A percentile compares a stretch with the other conserved stretches of the same genome.
Conservation (phyloP, 1,140 invertebrate species). For the Eriosoma lanigerum region DNA sequence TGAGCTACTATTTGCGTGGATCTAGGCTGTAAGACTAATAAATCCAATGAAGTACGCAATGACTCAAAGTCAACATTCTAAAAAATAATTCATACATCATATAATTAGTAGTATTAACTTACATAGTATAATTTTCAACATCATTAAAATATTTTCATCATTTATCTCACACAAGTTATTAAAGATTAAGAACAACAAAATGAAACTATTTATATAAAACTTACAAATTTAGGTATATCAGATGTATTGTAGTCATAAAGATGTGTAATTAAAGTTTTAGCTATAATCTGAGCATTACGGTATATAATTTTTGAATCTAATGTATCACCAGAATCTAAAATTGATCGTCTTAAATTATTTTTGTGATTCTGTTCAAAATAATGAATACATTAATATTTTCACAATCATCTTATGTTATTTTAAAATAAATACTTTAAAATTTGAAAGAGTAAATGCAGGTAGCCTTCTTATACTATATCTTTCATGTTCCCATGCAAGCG, state of each 20-base stretch:
- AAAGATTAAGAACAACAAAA: neutral
- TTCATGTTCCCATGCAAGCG: conserved; percentile 96
- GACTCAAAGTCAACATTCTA: conserved; percentile 74
- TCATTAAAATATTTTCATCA: too few species aligned
- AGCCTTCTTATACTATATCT: conserved; percentile 89
- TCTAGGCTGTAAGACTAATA: conserved; percentile 71
- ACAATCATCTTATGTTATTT: too few species aligned
- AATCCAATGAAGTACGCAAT: conserved; percentile 73
- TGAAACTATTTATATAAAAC: neutral
- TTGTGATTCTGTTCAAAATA: conserved; percentile 61
- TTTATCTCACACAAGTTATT: too few species aligned
- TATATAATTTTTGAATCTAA: conserved; percentile 66
- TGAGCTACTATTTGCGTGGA: conserved; percentile 72
- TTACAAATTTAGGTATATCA: conserved; percentile 40
- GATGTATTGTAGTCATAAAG: conserved; percentile 62
- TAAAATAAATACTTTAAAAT: conserved; percentile 67
- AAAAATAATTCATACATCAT: conserved; percentile 50
- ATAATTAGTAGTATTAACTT: too few species aligned
- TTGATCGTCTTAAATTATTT: conserved; percentile 64
- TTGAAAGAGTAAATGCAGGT: conserved; percentile 89
- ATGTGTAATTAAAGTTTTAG: conserved; percentile 79
- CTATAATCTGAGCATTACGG: conserved; percentile 74
- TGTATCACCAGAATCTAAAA: conserved; percentile 66
- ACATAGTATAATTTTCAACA: too few species aligned
- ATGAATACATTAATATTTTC: neutral